phyloP scores from a whole-genome alignment of 2,888 invertebrate species.

The Scotopteryx bipunctaria region DNA sequence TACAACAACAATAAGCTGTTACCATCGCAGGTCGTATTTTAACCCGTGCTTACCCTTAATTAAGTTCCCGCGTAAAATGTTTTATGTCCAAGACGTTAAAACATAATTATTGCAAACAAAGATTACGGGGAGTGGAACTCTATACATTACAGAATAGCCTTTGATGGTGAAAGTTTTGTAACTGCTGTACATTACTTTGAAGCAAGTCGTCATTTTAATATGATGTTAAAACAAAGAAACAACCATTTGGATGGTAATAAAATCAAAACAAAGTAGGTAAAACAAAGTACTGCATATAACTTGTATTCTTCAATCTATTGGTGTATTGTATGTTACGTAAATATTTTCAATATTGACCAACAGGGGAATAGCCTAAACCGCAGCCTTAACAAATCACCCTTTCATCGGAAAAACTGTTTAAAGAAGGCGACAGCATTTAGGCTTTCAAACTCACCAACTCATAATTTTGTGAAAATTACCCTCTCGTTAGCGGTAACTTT shows the following conservation, averaged over 20 bases:
- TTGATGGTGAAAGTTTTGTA: constrained; percentile 21
- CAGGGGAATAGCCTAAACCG: not conserved
- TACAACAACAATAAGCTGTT: not conserved
- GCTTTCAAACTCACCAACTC: constrained; percentile 26
- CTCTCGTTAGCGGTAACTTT: constrained; percentile 34
- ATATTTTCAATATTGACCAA: too few species aligned
- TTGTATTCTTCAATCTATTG: too few species aligned
- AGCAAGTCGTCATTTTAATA: constrained; percentile 13
- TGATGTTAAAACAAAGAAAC: not conserved
- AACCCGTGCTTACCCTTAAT: constrained; percentile 40
- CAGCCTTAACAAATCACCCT: not conserved
- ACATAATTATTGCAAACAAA: constrained; percentile 42
- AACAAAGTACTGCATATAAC: too few species aligned
- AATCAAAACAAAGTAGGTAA: too few species aligned
- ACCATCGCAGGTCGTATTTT: constrained; percentile 22
- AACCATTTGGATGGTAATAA: too few species aligned
- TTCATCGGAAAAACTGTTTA: constrained; percentile 21
- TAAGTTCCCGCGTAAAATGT: constrained; percentile 47
- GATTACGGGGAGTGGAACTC: constrained; percentile 18
- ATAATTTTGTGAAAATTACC: constrained; percentile 36
- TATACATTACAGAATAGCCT: constrained; percentile 21
- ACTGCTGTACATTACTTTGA: constrained; percentile 1
- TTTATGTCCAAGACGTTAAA: constrained; percentile 47
- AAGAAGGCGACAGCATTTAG: constrained; percentile 28
- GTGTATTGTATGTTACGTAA: too few species aligned